Evolutionary conservation across 2,888 invertebrate genomes (phyloP).

Genomic region (Standfussiana lucernea): DNA sequence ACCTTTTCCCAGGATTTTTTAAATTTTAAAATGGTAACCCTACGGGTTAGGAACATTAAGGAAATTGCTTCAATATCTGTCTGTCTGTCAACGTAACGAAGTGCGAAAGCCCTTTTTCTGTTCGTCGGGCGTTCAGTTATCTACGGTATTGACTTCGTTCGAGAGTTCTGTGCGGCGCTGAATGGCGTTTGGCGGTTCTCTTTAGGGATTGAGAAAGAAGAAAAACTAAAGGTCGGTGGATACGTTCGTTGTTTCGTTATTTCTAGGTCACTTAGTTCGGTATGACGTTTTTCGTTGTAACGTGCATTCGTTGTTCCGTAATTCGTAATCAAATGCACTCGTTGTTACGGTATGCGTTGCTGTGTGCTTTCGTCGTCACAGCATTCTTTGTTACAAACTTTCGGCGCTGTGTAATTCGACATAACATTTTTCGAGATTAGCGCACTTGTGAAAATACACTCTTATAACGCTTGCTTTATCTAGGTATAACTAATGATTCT

Average conservation of each 20-base stretch:
- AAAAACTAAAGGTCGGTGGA: not conserved
- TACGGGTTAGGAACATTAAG: constrained; percentile 20
- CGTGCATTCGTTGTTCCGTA: too few species aligned
- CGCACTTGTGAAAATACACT: not conserved
- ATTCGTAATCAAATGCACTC: too few species aligned
- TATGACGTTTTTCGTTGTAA: too few species aligned
- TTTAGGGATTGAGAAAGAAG: not conserved
- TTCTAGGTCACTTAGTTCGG: too few species aligned
- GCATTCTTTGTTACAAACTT: too few species aligned
- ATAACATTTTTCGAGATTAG: too few species aligned
- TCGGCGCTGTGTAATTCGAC: too few species aligned
- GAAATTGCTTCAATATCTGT: constrained; percentile 61
- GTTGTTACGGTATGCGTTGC: too few species aligned
- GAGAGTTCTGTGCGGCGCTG: not conserved
- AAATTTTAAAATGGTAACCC: not conserved
- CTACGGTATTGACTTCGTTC: constrained; percentile 54
- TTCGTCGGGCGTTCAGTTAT: constrained; percentile 47
- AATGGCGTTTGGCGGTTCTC: not conserved
- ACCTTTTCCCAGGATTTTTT: not conserved
- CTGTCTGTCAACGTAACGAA: constrained; percentile 38
- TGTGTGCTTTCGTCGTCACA: too few species aligned
- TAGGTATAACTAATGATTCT: not conserved
- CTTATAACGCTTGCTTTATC: not conserved
- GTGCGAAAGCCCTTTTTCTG: constrained; percentile 49
- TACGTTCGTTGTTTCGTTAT: too few species aligned